phyloP scores from a whole-genome alignment of 1,140 invertebrate genomes.

The Drosophila yakuba region DNA sequence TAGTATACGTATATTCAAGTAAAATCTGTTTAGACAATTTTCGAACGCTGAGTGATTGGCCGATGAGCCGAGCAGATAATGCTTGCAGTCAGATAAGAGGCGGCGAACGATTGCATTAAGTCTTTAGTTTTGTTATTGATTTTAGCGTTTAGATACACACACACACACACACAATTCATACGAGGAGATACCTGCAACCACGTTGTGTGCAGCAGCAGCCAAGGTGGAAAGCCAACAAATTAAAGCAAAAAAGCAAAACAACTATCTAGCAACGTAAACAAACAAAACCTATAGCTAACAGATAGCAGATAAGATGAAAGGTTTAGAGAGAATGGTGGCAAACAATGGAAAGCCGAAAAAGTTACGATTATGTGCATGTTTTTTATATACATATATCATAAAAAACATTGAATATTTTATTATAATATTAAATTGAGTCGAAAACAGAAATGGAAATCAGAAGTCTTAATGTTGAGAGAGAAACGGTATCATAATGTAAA shows the following conservation, averaged over 20 bases:
- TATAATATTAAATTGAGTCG: slow-evolving; percentile 40
- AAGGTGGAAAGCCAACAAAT: slow-evolving; percentile 29
- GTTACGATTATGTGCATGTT: slow-evolving; percentile 20
- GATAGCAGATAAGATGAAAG: slow-evolving; percentile 8
- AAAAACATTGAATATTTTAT: slow-evolving; percentile 31
- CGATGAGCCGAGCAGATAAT: not conserved
- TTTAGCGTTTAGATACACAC: slow-evolving; percentile 15
- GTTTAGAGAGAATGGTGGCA: slow-evolving; percentile 1
- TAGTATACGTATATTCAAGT: slow-evolving; percentile 24
- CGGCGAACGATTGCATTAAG: slow-evolving; percentile 20
- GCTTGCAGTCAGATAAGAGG: not conserved
- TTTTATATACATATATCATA: slow-evolving; percentile 7
- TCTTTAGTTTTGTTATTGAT: slow-evolving; percentile 36
- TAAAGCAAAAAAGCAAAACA: slow-evolving; percentile 42
- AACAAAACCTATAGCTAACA: slow-evolving; percentile 42
- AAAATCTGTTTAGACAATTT: slow-evolving; percentile 30
- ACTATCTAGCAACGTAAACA: slow-evolving; percentile 53
- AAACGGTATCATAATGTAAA: slow-evolving; percentile 56
- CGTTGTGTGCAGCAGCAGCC: slow-evolving; percentile 2
- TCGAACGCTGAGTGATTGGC: slow-evolving; percentile 2
- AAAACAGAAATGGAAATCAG: slow-evolving; percentile 33
- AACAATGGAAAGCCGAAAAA: not conserved
- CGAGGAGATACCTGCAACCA: not conserved
- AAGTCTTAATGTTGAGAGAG: slow-evolving; percentile 28
- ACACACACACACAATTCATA: not conserved